Evolutionary conservation across 2,888 invertebrate genomes (phyloP), one percentile per base, ranked within the genome.

Genomic region (Tortricodes alternella): DNA sequence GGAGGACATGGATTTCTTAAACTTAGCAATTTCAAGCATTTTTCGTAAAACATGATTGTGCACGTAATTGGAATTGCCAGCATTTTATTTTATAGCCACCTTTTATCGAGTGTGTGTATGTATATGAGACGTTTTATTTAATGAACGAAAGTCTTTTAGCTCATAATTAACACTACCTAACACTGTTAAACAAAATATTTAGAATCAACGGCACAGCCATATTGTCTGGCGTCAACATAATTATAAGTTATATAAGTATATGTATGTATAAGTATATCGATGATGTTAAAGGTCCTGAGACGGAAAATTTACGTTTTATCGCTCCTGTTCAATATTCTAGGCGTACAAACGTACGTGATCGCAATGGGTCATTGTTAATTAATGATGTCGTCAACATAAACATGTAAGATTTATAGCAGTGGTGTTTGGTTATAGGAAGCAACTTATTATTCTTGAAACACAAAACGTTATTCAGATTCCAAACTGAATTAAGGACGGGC

Each of bases 401-500:
- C 48, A 35, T 39, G 46, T 13, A 32, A 53, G 53, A 55, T 55
- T 55, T 41, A 48, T 55, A 55, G 48, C 15, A 9, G 18, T 19
- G 27, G 8, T 27, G 34, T 13, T 21, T 34, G 16, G 29, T 32
- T n/a, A 46, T 18, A 29, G 27, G n/a, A 43, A 29, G 44, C 15
- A 23, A n/a, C 9, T 41, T 9, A 4, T 13, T 41, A 24, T 11
- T n/a, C 11, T 29, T 29, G 9, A 29, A 11, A n/a, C 3, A 27
- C 11, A 27, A 29, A 3, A n/a, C 11, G n/a, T 29, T 29, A 1
- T 11, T 4, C 29, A 29, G n/a, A n/a, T n/a, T n/a, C n/a, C n/a
- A n/a, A n/a, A n/a, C n/a, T n/a, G n/a, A n/a, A n/a, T n/a, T n/a
- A n/a, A n/a, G n/a, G n/a, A n/a, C n/a, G n/a, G n/a, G n/a, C n/a